Evolutionary conservation across 1,140 invertebrate genomes (phyloP).

Genomic region (Conopomorpha cramerella): DNA sequence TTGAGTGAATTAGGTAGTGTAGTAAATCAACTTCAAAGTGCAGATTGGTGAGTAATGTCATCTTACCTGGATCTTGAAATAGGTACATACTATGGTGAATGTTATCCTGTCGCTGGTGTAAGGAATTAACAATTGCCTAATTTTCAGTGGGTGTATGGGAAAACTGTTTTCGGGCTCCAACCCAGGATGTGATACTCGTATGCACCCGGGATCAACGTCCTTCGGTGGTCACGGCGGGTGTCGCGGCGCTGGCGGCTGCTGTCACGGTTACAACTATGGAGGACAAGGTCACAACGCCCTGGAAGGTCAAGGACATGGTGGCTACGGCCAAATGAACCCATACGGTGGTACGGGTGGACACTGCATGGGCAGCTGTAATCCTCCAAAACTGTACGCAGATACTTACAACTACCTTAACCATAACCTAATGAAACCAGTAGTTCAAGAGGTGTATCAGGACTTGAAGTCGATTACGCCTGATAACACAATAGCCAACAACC

Average conservation of each 20-base stretch:
- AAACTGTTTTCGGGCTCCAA: conserved; percentile 30
- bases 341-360: conserved; percentile 13
- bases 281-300: too few species aligned
- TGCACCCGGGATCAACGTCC: too few species aligned
- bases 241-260: too few species aligned
- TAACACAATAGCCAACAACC: conserved; percentile 33
- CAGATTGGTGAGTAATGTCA: conserved; percentile 32
- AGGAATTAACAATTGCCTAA: too few species aligned
- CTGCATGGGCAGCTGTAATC: conserved; percentile 32
- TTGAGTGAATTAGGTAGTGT: conserved; percentile 45
- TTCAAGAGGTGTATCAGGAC: conserved; percentile 43
- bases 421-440: conserved; percentile 37
- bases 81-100: too few species aligned
- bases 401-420: conserved; percentile 34
- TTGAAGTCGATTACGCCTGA: conserved; percentile 28
- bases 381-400: conserved; percentile 30
- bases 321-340: too few species aligned
- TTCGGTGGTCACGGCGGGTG: too few species aligned
- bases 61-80: not conserved
- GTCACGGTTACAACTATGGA: conserved; percentile 10
- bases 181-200: too few species aligned
- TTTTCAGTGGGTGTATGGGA: conserved; percentile 48
- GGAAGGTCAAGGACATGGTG: too few species aligned
- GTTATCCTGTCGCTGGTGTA: too few species aligned
- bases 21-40: conserved; percentile 43